These are phyloP conservation scores for Tenthredo distinguenda DNA, from an alignment of 2,888 invertebrate species.

Conservation along the genomic window DNA sequence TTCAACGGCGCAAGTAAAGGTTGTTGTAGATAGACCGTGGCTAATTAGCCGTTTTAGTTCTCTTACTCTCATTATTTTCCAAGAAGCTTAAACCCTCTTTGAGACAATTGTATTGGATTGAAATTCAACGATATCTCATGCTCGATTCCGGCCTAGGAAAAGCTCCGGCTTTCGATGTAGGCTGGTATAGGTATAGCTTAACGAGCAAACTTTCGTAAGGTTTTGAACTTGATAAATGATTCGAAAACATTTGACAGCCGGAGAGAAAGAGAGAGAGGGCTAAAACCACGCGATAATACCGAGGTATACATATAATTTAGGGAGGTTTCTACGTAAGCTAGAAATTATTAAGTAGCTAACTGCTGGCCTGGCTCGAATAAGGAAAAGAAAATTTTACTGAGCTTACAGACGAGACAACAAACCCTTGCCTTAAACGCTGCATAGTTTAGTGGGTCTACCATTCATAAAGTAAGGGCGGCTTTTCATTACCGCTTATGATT, in stretches of 20 bases:
- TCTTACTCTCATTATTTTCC: conserved; percentile 13
- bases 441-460: conserved; percentile 49
- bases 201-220: conserved; percentile 27
- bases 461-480: conserved; percentile 53
- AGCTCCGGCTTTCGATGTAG: neutral
- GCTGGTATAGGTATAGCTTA: neutral
- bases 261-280: neutral
- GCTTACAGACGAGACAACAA: conserved; percentile 18
- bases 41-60: neutral
- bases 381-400: conserved; percentile 33
- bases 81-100: neutral
- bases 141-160: neutral
- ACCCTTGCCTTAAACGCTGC: conserved; percentile 38
- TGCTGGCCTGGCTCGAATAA: neutral
- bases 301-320: neutral
- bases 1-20: neutral
- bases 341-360: conserved; percentile 43
- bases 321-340: neutral
- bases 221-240: conserved; percentile 26
- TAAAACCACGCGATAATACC: conserved; percentile 5
- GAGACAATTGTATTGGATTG: conserved; percentile 10
- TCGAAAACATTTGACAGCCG: conserved; percentile 25
- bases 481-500: conserved; percentile 53
- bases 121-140: conserved; percentile 5
- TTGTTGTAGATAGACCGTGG: neutral